Evolutionary conservation across 2,797 vertebrate genomes (phyloP).

Genomic region (Phoebastria nigripes): DNA sequence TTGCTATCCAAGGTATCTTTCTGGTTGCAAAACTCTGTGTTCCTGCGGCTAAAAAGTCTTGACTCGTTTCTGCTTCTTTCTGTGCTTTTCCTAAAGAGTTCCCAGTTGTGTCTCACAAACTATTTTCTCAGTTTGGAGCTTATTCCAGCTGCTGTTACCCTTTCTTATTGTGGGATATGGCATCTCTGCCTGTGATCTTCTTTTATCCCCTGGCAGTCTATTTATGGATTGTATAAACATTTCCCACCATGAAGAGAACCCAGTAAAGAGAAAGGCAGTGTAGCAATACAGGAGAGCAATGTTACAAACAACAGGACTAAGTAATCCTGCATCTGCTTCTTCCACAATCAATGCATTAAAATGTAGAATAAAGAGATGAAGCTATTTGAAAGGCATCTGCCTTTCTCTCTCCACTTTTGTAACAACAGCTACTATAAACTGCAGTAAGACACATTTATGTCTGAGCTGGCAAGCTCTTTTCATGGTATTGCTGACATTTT

Average conservation of each 20-base stretch:
- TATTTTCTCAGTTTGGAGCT: background rate
- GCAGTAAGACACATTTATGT: background rate
- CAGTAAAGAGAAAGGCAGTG: background rate
- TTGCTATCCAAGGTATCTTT: background rate
- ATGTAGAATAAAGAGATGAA: background rate
- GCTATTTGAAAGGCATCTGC: background rate
- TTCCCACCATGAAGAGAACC: background rate
- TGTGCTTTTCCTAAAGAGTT: background rate
- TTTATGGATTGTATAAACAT: background rate
- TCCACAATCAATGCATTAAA: background rate
- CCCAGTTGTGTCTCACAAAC: background rate
- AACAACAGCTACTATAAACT: background rate
- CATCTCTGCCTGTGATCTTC: background rate
- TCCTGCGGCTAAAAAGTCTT: background rate
- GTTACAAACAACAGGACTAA: background rate
- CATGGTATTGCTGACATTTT: background rate
- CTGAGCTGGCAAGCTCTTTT: background rate
- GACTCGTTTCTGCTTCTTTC: background rate
- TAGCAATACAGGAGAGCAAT: background rate
- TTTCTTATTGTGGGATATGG: background rate
- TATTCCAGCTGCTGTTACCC: background rate
- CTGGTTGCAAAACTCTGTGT: background rate
- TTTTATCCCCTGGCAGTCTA: background rate
- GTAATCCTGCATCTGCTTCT: background rate
- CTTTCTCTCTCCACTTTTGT: background rate